phyloP scores from a whole-genome alignment of 23 tunicate species.

The Pegea sp. region DNA sequence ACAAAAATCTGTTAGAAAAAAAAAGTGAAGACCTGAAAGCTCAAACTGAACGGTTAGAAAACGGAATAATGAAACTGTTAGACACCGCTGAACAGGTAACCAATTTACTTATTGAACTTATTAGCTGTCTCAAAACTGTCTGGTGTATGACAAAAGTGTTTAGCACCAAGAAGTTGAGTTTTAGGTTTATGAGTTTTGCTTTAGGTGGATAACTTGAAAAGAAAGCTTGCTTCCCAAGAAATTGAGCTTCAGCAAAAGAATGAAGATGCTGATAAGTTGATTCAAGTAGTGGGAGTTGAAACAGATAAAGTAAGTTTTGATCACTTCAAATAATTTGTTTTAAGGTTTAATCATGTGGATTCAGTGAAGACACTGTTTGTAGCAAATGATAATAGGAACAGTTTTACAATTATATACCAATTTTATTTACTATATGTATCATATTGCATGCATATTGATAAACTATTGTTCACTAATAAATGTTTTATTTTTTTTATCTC shows the following conservation, averaged over 20 bases:
- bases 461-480: neutral
- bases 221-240: slow-evolving; percentile 89
- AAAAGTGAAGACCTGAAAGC: slow-evolving; percentile 67
- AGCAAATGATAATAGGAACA: no score
- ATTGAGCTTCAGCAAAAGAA: slow-evolving; percentile 91
- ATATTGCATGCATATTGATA: no score
- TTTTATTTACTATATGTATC: no score
- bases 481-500: neutral
- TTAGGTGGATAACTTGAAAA: slow-evolving; percentile 94
- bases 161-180: neutral
- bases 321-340: no score
- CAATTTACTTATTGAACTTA: neutral
- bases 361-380: no score
- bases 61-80: slow-evolving; percentile 88
- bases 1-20: slow-evolving; percentile 43
- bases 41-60: slow-evolving; percentile 92
- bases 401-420: no score
- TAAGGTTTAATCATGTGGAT: no score
- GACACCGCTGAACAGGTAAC: slow-evolving; percentile 90
- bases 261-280: slow-evolving; percentile 98
- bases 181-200: neutral
- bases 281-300: slow-evolving; percentile 78
- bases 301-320: slow-evolving; percentile 56
- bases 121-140: no score
- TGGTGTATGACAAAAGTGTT: no score